Base-by-base conservation (phyloP, 1,140 invertebrate species). In the Hylaeus volcanicus region DNA sequence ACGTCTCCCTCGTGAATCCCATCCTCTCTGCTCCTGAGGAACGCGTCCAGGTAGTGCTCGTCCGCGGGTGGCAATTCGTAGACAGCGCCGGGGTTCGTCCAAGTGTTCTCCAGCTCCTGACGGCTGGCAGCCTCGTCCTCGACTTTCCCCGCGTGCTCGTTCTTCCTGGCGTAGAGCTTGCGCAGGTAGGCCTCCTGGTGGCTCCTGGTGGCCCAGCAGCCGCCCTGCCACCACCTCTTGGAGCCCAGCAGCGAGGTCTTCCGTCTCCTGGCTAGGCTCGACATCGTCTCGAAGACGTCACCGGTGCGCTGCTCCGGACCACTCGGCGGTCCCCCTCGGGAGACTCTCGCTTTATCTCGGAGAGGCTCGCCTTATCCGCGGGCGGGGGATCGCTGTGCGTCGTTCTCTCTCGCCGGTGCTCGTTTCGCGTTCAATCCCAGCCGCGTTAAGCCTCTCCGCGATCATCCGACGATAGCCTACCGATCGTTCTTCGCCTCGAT, bases 101-200 rank as follows among this genome's bases (percentile, higher is more conserved):
- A 91, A 4, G 82, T 83, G 87, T 72, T n/a, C 68, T 82, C 86
- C 79, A 89, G 5, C 79, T 86, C 41, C 69, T 82, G 26, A 9
- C 41, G 53, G 12, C 1, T 15, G 9, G 48, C 58, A 14, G 74
- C 74, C 6, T 88, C 86, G 39, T 65, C 86, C 14, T 84, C 83
- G 8, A 51, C 66, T 3, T 83, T 83, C 0, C 43, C 80, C 51
- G 81, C 61, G 48, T 89, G 71, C 74, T 87, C 86, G 70, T 90
- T 92, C 56, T 92, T 93, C 39, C 89, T 87, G 0, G 90, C 92
- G 79, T 93, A 93, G 3, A 93, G 87, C 48, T 90, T 91, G 5
- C 93, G 88, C n/a, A 93, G 86, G 63, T 93, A 93, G 11, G 93
- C 92, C 77, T 93, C 93, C 72, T 93, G 93, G 74, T 93, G 93